Evolutionary conservation across 2,888 invertebrate genomes (phyloP).

Genomic region (Teleiodes luculella): DNA sequence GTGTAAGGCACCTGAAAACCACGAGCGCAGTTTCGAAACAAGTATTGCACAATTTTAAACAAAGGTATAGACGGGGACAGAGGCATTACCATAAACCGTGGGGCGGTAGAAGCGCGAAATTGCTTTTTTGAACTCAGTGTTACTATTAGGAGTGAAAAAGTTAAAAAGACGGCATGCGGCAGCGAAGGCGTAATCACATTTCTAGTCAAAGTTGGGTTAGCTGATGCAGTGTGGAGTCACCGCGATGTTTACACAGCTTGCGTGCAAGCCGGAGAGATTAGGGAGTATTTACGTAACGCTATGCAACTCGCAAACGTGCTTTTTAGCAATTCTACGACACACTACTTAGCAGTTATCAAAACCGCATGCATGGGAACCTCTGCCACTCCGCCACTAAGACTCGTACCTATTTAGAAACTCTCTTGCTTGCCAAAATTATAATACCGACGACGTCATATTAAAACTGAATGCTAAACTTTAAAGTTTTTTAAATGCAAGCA

Average conservation of each 20-base stretch:
- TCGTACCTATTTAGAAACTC: slow-evolving; percentile 6
- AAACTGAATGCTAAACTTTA: slow-evolving; percentile 10
- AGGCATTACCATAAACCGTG: slow-evolving; percentile 69
- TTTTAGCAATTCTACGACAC: slow-evolving; percentile 64
- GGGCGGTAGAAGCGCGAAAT: slow-evolving; percentile 57
- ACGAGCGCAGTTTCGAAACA: slow-evolving; percentile 59
- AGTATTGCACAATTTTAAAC: slow-evolving; percentile 71
- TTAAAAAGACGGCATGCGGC: slow-evolving; percentile 55
- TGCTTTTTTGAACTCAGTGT: slow-evolving; percentile 75
- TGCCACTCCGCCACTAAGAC: slow-evolving; percentile 27
- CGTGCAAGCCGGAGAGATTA: slow-evolving; percentile 57
- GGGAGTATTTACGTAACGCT: slow-evolving; percentile 61
- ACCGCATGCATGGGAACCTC: slow-evolving; percentile 36
- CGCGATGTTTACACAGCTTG: slow-evolving; percentile 48
- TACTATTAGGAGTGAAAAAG: slow-evolving; percentile 66
- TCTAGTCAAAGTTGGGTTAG: slow-evolving; percentile 40
- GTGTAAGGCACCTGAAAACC: slow-evolving; percentile 63
- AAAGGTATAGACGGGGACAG: slow-evolving; percentile 61
- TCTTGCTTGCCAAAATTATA: slow-evolving; percentile 11
- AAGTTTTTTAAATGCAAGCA: slow-evolving; percentile 11
- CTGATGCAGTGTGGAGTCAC: slow-evolving; percentile 43
- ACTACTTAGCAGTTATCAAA: slow-evolving; percentile 44
- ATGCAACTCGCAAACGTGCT: slow-evolving; percentile 51
- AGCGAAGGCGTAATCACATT: slow-evolving; percentile 55
- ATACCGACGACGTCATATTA: slow-evolving; percentile 3